Base-by-base conservation (phyloP, 2,113 vertebrate genomes). In the Dicrurus megarhynchus region DNA sequence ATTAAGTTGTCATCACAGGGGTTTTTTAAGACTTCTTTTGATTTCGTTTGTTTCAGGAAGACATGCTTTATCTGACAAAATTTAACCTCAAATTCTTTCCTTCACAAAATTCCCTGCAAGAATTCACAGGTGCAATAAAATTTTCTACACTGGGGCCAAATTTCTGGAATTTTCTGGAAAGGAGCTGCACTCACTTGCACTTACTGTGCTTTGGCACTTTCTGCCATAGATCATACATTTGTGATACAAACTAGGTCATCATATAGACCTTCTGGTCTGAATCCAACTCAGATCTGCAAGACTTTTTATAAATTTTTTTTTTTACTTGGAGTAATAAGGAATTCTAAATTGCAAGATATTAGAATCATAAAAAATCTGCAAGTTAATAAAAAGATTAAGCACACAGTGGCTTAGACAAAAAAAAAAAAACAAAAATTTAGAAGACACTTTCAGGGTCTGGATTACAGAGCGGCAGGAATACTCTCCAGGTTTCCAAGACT, bases 81-180 rank as follows among this genome's bases (percentile, higher is more conserved):
- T 27, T 50, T 13, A 50, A 37, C 10, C 6, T 67, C 22, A 35
- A n/a, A 46, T 55, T 63, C 15, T 76, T 74, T 73, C 30, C 13
- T 3, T 3, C 4, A 46, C 6, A 39, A 59, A 73, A 46, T 53
- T 33, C 19, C 37, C 3, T 15, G 16, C 22, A 52, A 47, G 10
- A 18, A 55, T n/a, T 75, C 35, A 37, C 10, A 42, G 0, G 0
- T 13, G 18, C 21, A 59, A 23, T 28, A 46, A 30, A 8, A 24
- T 69, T 60, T 50, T 37, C 35, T n/a, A 18, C 4, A 23, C 5
- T 2, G 3, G 10, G 21, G 19, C 7, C 46, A 41, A 14, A 49
- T 70, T 65, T 41, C 14, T 39, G 19, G 42, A 11, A 27, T 7
- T 56, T 56, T 12, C 4, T 50, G 27, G 16, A 59, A 71, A 59